Base-by-base conservation (phyloP, 2,113 vertebrate species). In the Gallinago undulata region DNA sequence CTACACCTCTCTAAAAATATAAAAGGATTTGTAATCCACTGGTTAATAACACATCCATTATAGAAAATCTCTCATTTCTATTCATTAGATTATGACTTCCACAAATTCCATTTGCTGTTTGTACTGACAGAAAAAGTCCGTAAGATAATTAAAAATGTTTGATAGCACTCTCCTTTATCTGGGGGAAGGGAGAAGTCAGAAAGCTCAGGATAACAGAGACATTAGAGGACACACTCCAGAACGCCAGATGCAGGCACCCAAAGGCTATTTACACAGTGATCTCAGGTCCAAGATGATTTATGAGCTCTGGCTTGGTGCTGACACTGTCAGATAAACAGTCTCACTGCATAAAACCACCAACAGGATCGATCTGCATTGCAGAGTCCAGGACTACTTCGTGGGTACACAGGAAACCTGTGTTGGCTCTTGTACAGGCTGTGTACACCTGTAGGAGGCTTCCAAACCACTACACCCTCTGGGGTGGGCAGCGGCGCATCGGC, bases 381-480 rank as follows among this genome's bases (percentile, higher is more conserved):
- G 30, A 50, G 39, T 1, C 31, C 81, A 56, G 56, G 47, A 37
- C 62, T 59, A 25, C 55, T 68, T 21, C 0, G 0, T 23, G 51
- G n/a, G 13, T 13, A 27, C 3, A 7, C 12, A 59, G 72, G 53
- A 22, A 63, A 51, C 4, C 69, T 14, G 41, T 6, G 37, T 4
- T 79, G 85, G 62, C 53, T 62, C 43, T 17, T 48, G 21, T 48
- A 48, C 47, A 48, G 47, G 21, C 19, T 48, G 21, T 48, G 39
- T 7, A 4, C 1, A 9, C 45, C 43, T 19, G 8, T 0, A 31
- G 0, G 24, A 88, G 28, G 37, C 31, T 66, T 6, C 75, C 79
- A 69, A 76, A 76, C 35, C 67, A 22, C n/a, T 14, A 17, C 3
- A 3, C 4, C 22, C 75, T 59, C 31, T 31, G 19, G 73, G 31